Evolutionary conservation across 2,113 vertebrate species (phyloP).

Genomic region (Amblyornis subalaris): DNA sequence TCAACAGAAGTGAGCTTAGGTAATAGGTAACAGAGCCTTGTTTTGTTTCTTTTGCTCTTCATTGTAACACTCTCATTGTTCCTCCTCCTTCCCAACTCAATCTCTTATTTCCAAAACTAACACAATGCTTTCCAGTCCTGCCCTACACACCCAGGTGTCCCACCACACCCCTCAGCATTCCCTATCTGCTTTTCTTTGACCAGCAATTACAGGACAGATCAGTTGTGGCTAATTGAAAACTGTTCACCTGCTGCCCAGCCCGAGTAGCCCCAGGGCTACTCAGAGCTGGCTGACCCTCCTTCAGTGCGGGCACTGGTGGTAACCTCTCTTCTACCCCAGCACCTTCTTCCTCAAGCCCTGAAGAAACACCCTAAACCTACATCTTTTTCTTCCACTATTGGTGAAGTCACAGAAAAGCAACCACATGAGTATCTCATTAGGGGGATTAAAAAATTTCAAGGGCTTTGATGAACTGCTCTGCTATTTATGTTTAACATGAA

Average conservation of each 20-base stretch:
- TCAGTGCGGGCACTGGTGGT: background rate
- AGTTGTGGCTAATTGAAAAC: background rate
- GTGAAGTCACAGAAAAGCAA: background rate
- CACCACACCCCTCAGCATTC: background rate
- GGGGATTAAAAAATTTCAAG: background rate
- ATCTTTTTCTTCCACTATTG: background rate
- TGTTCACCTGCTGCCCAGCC: background rate
- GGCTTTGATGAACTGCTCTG: background rate
- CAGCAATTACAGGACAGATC: background rate
- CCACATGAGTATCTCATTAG: background rate
- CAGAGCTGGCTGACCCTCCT: background rate
- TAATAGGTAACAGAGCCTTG: background rate
- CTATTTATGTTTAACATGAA: background rate
- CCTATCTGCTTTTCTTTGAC: background rate
- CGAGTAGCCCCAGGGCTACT: rapidly evolving
- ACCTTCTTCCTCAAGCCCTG: background rate
- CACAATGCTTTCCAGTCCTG: background rate
- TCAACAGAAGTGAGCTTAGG: background rate
- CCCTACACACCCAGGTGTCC: background rate
- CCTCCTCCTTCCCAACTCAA: background rate
- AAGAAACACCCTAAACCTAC: background rate
- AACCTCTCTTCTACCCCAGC: background rate
- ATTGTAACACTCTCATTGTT: background rate
- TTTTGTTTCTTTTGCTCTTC: background rate
- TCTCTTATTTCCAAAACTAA: background rate